Base-by-base conservation (phyloP, 1,140 invertebrate genomes). In the Leucophenga varia region DNA sequence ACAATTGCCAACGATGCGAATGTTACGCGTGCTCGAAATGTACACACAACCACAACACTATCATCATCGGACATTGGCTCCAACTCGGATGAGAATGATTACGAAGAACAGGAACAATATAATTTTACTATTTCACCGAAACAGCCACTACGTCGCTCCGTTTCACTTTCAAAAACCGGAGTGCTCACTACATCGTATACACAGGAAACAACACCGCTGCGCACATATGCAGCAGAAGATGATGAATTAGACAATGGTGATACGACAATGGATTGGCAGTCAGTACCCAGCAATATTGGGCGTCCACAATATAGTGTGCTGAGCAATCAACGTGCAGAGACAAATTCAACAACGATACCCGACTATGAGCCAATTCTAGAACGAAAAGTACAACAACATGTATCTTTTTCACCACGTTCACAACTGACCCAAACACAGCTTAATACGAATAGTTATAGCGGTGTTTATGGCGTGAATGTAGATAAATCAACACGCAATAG, bases 111-210 rank as follows among this genome's bases (percentile, higher is more conserved):
- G 43, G 60, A 70, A 21, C 58, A 39, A 17, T 51, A 48, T 13
- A 28, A 14, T 18, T 40, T 16, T 40, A 44, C 5, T 47, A 39
- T 44, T 3, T n/a, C 32, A 4, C 19, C 34, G 31, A 31, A 28
- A 4, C 3, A 16, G 0, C 46, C 22, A 7, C 18, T 6, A 6
- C 52, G 63, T 25, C 59, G 65, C 3, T 61, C 59, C 2, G 43
- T 61, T 18, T 71, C 67, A 0, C 38, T 70, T 28, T 47, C 57
- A 10, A 70, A 70, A 45, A 67, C 61, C 1, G 59, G 57, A 32
- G 52, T 71, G n/a, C 14, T 70, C 35, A 70, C 65, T 14, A 70
- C 65, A 1, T 70, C 65, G 0, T 70, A 70, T 32, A 63, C 51
- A 1, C 59, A 60, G 3, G 65, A 65, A 17, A 36, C 55, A 7